Evolutionary conservation across 1,140 invertebrate species (phyloP).

Genomic region (Temnothorax nylanderi): DNA sequence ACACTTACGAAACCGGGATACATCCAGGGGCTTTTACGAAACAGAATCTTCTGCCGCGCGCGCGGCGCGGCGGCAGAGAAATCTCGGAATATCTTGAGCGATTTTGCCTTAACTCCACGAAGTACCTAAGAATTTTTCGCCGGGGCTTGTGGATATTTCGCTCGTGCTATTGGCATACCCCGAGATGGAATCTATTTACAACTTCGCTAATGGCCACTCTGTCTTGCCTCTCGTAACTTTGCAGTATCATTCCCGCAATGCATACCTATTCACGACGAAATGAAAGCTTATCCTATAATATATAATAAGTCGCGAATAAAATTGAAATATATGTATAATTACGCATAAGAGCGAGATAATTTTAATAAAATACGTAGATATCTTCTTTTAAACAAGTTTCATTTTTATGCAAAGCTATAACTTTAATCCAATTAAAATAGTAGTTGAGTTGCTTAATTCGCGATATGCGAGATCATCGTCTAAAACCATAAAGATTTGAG

Average conservation of each 20-base stretch:
- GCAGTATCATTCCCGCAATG: conserved; percentile 21
- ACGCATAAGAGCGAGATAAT: neutral
- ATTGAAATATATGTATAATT: neutral
- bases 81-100: conserved; percentile 46
- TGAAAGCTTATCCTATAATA: neutral
- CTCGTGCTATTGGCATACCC: conserved; percentile 46
- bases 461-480: neutral
- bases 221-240: conserved; percentile 52
- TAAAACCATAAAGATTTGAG: neutral
- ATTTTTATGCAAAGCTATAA: neutral
- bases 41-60: conserved; percentile 38
- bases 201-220: conserved; percentile 59
- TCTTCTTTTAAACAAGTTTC: neutral
- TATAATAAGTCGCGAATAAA: neutral
- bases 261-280: neutral
- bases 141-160: conserved; percentile 48
- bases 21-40: conserved; percentile 47
- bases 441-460: neutral
- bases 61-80: conserved; percentile 5
- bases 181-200: conserved; percentile 57
- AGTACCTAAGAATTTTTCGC: conserved; percentile 48
- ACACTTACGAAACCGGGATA: conserved; percentile 49
- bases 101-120: conserved; percentile 50
- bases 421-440: neutral
- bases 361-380: neutral